These are phyloP conservation scores for Xiphophorus couchianus DNA, from an alignment of 2,113 vertebrate species.

Conservation along the genomic window DNA sequence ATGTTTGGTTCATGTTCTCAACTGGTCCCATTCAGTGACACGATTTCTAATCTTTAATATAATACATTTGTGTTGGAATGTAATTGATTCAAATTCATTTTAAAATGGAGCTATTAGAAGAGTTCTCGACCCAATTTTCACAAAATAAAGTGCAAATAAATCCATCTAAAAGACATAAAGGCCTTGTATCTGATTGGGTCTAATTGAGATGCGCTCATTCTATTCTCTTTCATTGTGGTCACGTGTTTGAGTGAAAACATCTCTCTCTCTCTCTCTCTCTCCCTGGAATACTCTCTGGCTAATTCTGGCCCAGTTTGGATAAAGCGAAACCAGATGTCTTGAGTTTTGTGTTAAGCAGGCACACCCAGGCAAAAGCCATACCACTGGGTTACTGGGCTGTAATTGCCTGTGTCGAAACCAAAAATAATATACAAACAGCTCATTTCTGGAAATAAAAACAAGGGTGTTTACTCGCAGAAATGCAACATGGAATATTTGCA, in stretches of 20 bases:
- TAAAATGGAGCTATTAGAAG: background rate
- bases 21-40: too few species aligned
- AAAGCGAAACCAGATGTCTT: conserved; percentile 79
- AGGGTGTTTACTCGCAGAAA: conserved; percentile 29
- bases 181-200: conserved; percentile 28
- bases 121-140: background rate
- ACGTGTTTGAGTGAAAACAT: conserved; percentile 58
- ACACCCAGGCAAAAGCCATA: conserved; percentile 77
- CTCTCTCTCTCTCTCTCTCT: background rate
- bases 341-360: conserved; percentile 65
- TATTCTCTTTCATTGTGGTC: conserved; percentile 74
- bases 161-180: background rate
- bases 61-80: background rate
- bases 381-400: conserved; percentile 69
- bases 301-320: conserved; percentile 51
- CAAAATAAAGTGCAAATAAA: too few species aligned
- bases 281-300: conserved; percentile 24
- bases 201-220: conserved; percentile 53
- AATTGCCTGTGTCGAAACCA: conserved; percentile 67
- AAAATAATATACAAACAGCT: conserved; percentile 65
- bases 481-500: conserved; percentile 21
- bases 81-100: background rate
- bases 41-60: background rate
- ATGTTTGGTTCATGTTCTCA: too few species aligned
- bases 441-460: conserved; percentile 45